phyloP scores from a whole-genome alignment of 2,113 vertebrate genomes.

The Pteronura brasiliensis region DNA sequence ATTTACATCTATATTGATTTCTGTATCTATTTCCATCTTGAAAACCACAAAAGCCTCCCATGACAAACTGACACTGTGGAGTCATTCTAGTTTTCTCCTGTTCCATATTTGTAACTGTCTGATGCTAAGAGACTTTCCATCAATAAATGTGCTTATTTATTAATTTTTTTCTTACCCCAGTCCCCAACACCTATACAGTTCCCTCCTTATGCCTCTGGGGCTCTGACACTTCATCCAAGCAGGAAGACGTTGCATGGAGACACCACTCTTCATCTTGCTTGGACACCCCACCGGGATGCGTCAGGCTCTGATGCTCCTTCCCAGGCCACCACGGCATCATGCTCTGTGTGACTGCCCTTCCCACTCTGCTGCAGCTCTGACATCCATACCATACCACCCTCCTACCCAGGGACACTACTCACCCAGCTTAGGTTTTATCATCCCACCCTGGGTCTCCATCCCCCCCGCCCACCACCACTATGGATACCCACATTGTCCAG shows the following conservation, averaged over 20 bases:
- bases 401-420: background rate
- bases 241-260: background rate
- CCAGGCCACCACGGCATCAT: background rate
- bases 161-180: background rate
- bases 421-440: background rate
- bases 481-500: background rate
- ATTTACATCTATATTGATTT: background rate
- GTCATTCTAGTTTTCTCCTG: background rate
- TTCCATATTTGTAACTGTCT: background rate
- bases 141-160: background rate
- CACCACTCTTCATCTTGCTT: background rate
- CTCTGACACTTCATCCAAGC: background rate
- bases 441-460: fast-evolving
- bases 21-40: background rate
- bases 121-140: background rate
- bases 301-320: background rate
- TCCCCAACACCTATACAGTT: background rate
- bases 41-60: background rate
- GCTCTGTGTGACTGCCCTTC: background rate
- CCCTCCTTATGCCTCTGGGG: background rate
- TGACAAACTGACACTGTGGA: background rate
- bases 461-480: background rate
- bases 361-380: background rate
- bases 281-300: background rate
- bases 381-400: background rate